phyloP scores from a whole-genome alignment of 2,797 vertebrate genomes.

The Trematomus bernacchii region DNA sequence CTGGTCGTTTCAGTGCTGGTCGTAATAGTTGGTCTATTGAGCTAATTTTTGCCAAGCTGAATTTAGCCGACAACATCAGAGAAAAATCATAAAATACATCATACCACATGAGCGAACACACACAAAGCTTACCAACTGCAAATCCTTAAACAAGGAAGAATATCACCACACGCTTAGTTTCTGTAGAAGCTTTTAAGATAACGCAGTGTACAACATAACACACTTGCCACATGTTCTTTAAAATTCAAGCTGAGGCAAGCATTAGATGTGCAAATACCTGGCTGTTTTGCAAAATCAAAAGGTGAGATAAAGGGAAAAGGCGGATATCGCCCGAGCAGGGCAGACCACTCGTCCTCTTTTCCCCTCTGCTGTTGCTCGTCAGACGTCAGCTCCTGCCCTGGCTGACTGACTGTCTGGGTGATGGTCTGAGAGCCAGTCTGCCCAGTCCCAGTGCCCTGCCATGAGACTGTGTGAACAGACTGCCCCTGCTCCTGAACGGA shows the following conservation, averaged over 20 bases:
- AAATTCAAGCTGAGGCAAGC: not conserved
- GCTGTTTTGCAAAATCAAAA: slow-evolving; percentile 52
- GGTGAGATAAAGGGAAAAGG: slow-evolving; percentile 58
- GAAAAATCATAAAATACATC: slow-evolving; percentile 32
- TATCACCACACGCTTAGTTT: not conserved
- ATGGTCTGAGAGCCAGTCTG: slow-evolving; percentile 39
- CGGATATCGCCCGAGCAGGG: slow-evolving; percentile 48
- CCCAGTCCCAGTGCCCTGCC: slow-evolving; percentile 42
- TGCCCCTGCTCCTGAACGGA: slow-evolving; percentile 50
- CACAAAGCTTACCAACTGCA: slow-evolving; percentile 15
- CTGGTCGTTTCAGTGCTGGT: slow-evolving; percentile 53
- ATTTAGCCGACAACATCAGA: slow-evolving; percentile 64
- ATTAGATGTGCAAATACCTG: slow-evolving; percentile 69
- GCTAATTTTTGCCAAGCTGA: slow-evolving; percentile 48
- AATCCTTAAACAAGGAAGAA: not conserved
- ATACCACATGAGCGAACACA: slow-evolving; percentile 12
- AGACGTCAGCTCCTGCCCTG: slow-evolving; percentile 40
- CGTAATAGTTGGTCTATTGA: slow-evolving; percentile 55
- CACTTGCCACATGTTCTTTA: not conserved
- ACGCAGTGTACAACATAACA: not conserved
- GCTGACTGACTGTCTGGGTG: slow-evolving; percentile 34
- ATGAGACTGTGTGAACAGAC: slow-evolving; percentile 40
- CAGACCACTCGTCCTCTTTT: slow-evolving; percentile 67
- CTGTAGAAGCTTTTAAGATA: not conserved
- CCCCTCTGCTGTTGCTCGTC: slow-evolving; percentile 42